These are phyloP conservation scores for Dolichallabes microphthalmus DNA, from an alignment of 2,113 vertebrate species.

Conservation along the genomic window DNA sequence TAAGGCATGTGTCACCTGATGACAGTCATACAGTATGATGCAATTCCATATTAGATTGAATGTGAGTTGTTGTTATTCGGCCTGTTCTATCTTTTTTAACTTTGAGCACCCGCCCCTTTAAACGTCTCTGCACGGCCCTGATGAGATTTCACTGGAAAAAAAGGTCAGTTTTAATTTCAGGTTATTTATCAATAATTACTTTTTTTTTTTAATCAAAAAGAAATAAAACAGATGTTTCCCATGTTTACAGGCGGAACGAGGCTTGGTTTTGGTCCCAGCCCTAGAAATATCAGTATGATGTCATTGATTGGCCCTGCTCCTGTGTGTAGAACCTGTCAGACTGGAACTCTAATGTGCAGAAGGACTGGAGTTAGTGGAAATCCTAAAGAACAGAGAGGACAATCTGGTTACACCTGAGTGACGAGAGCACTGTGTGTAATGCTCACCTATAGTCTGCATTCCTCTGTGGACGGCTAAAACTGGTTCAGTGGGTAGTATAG, in stretches of 20 bases:
- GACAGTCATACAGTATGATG: too few species aligned
- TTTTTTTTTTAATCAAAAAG: not conserved
- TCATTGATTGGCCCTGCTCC: not conserved
- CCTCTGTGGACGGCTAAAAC: slow-evolving; percentile 28
- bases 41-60: too few species aligned
- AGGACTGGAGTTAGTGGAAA: not conserved
- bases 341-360: not conserved
- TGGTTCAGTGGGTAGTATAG: not conserved
- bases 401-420: slow-evolving; percentile 15
- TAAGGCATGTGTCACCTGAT: too few species aligned
- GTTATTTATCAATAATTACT: not conserved
- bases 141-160: not conserved
- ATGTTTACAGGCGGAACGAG: not conserved
- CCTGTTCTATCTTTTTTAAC: too few species aligned
- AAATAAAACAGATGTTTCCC: not conserved
- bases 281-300: not conserved
- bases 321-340: not conserved
- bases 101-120: too few species aligned
- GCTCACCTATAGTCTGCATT: not conserved
- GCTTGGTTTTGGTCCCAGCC: not conserved
- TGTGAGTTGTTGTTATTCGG: too few species aligned
- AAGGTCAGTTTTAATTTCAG: not conserved
- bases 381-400: not conserved
- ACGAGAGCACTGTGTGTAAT: not conserved
- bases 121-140: too few species aligned